Conservation (phyloP, 2,888 invertebrate genomes). For the Eledone cirrhosa region DNA sequence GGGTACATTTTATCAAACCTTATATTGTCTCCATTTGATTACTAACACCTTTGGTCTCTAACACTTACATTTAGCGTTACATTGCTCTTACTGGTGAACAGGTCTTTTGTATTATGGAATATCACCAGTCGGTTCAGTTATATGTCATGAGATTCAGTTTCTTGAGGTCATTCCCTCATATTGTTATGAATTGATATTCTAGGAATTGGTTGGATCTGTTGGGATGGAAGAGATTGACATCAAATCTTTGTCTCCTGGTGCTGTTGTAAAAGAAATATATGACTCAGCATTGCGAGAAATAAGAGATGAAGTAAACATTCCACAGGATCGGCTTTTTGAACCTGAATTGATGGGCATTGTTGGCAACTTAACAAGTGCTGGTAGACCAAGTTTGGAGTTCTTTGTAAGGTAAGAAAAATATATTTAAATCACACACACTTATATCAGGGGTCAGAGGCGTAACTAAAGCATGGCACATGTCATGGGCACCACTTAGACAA, state of each 20-base stretch:
- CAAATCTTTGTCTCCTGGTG: conserved; percentile 40
- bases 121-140: too few species aligned
- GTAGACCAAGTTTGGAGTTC: conserved; percentile 66
- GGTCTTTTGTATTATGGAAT: too few species aligned
- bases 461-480: too few species aligned
- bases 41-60: too few species aligned
- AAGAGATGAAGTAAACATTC: conserved; percentile 66
- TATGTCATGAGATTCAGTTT: too few species aligned
- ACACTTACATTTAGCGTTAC: too few species aligned
- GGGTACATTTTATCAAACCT: too few species aligned
- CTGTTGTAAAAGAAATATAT: conserved; percentile 64
- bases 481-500: too few species aligned
- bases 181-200: conserved; percentile 31
- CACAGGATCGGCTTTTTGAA: conserved; percentile 47
- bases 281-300: conserved; percentile 65
- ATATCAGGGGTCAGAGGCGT: too few species aligned
- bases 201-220: conserved; percentile 58
- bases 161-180: too few species aligned
- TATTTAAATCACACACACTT: background rate
- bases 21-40: too few species aligned
- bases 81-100: too few species aligned
- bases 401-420: conserved; percentile 56
- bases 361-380: conserved; percentile 61
- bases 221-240: conserved; percentile 52
- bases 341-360: conserved; percentile 64